These are phyloP conservation scores for Alfaro cultratus DNA, from an alignment of 2,797 vertebrate species.

Conservation along the genomic window DNA sequence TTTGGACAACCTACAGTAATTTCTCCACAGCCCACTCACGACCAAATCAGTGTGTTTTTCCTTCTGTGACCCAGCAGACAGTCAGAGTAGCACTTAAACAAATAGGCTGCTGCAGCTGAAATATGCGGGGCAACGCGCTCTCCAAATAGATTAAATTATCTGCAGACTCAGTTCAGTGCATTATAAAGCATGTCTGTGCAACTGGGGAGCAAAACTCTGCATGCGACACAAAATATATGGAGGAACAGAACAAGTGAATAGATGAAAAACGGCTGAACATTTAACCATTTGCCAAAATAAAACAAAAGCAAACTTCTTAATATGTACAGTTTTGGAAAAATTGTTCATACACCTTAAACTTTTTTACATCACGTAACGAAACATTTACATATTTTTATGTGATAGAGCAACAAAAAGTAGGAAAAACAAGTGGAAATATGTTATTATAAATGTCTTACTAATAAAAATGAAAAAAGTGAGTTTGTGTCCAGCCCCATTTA, in stretches of 20 bases:
- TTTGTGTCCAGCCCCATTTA: not conserved
- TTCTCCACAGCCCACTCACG: constrained; percentile 52
- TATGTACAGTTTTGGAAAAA: not conserved
- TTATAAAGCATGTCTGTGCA: constrained; percentile 49
- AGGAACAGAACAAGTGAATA: not conserved
- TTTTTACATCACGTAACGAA: not conserved
- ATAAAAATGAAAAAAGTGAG: not conserved
- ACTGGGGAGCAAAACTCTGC: constrained; percentile 36
- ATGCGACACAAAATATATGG: constrained; percentile 21
- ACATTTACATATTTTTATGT: not conserved
- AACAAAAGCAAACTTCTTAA: not conserved
- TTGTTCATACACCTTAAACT: not conserved
- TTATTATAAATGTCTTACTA: not conserved
- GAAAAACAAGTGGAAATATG: not conserved
- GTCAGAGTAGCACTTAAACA: constrained; percentile 60
- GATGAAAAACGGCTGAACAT: not conserved
- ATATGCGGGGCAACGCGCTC: constrained; percentile 53
- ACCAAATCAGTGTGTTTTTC: constrained; percentile 47
- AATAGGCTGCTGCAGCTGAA: constrained; percentile 49
- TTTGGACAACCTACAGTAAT: constrained; percentile 32
- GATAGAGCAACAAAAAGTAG: not conserved
- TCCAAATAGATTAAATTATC: constrained; percentile 70
- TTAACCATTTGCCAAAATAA: not conserved
- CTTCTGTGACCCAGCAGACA: constrained; percentile 31
- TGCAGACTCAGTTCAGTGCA: constrained; percentile 46